phyloP scores from a whole-genome alignment of 2,797 vertebrate species.

The Stomatorhinus walkeri region DNA sequence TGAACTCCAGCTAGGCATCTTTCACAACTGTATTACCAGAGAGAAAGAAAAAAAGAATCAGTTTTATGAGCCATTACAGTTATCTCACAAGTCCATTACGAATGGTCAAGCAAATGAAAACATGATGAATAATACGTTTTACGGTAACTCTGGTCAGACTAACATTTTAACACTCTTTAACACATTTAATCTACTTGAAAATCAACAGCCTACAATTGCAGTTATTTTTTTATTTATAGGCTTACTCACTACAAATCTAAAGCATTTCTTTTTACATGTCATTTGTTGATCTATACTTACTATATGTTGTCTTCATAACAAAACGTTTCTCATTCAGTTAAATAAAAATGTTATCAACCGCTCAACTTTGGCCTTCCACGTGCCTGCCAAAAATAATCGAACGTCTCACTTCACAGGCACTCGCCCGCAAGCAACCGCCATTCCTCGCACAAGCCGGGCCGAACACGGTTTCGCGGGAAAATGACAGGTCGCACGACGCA shows the following conservation, averaged over 20 bases:
- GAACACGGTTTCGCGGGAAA: conserved; percentile 39
- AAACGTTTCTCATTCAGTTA: neutral
- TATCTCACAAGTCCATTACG: neutral
- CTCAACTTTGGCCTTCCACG: neutral
- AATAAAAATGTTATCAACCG: neutral
- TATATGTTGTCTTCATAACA: neutral
- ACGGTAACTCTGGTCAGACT: neutral
- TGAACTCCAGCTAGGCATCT: neutral
- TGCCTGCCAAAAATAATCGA: neutral
- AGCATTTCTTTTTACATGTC: neutral
- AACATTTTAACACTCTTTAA: neutral
- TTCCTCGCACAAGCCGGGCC: neutral
- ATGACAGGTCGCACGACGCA: conserved; percentile 25
- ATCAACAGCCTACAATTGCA: neutral
- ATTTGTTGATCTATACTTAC: neutral
- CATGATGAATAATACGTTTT: neutral
- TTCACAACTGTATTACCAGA: neutral
- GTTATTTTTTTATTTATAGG: neutral
- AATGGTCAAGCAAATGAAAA: neutral
- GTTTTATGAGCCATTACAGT: neutral
- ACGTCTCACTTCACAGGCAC: neutral
- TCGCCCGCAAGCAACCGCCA: neutral
- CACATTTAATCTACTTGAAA: neutral
- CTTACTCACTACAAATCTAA: neutral
- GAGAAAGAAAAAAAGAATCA: neutral